A percentile compares a stretch with the other conserved stretches of the same genome.
These are phyloP conservation scores for Pilophorus perplexus DNA, from an alignment of 2,888 invertebrate genomes.

Conservation along the genomic window DNA sequence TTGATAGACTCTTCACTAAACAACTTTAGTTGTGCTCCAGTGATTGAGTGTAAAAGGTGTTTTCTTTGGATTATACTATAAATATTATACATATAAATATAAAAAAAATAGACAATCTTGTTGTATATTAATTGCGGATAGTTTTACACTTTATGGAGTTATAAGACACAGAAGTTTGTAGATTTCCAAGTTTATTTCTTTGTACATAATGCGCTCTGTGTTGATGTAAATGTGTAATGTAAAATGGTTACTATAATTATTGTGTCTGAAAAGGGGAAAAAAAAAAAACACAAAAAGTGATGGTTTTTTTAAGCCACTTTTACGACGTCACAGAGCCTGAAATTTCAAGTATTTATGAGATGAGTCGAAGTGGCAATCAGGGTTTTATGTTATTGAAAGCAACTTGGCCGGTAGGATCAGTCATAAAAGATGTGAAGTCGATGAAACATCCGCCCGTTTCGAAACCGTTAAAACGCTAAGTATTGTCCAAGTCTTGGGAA, in stretches of 20 bases:
- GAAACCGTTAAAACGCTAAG: too few relatives aligned
- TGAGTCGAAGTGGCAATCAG: constrained; percentile 29
- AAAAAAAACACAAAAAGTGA: too few relatives aligned
- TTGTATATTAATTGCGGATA: constrained; percentile 44
- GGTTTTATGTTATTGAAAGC: constrained; percentile 27
- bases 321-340: too few relatives aligned
- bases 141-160: constrained; percentile 43
- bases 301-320: too few relatives aligned
- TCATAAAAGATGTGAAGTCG: background rate
- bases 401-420: constrained; percentile 8
- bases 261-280: too few relatives aligned
- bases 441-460: too few relatives aligned
- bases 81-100: constrained; percentile 35
- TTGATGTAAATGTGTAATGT: too few relatives aligned
- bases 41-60: constrained; percentile 20
- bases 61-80: constrained; percentile 34
- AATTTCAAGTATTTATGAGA: too few relatives aligned
- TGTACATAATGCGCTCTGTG: constrained; percentile 35
- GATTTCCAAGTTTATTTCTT: constrained; percentile 25
- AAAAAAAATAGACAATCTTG: constrained; percentile 44
- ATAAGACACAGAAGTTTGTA: constrained; percentile 34
- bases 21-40: too few relatives aligned
- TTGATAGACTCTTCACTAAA: too few relatives aligned
- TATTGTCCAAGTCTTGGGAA: too few relatives aligned
- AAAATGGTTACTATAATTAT: too few relatives aligned